Percentiles rank a stretch among this genome's conserved stretches.
These are phyloP conservation scores for Dasypus novemcinctus DNA, from an alignment of 2,113 vertebrate genomes.

Conservation along the genomic window DNA sequence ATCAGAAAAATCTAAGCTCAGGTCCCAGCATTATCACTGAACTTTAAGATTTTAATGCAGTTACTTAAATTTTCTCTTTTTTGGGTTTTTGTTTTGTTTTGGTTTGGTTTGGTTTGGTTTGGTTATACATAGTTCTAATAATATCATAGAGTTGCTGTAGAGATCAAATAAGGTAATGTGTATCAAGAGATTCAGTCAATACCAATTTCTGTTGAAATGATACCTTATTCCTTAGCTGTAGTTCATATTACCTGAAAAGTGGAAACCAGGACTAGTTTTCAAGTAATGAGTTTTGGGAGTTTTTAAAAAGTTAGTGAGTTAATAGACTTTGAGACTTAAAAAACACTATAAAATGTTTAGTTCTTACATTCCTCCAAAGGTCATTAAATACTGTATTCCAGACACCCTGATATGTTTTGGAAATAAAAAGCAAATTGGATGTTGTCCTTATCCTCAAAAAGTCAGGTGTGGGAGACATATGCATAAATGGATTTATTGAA, in stretches of 20 bases:
- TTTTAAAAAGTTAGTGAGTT: neutral
- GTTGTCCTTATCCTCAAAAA: too few relatives aligned
- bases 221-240: neutral
- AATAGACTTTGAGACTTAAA: neutral
- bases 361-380: too few relatives aligned
- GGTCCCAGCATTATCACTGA: too few relatives aligned
- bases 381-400: fast-evolving
- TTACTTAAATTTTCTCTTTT: neutral
- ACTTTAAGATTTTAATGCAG: neutral
- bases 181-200: neutral
- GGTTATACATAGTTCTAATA: fast-evolving
- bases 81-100: neutral
- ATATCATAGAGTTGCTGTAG: neutral
- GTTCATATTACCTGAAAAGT: neutral
- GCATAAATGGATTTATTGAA: too few relatives aligned
- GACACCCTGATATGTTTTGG: neutral
- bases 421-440: neutral
- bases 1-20: neutral
- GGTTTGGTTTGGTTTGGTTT: too few relatives aligned
- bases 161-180: neutral
- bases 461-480: fast-evolving
- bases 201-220: neutral
- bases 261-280: neutral
- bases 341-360: fast-evolving
- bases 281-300: neutral